Evolutionary conservation across 2,113 vertebrate genomes (phyloP).

Genomic region (Saccopteryx bilineata): DNA sequence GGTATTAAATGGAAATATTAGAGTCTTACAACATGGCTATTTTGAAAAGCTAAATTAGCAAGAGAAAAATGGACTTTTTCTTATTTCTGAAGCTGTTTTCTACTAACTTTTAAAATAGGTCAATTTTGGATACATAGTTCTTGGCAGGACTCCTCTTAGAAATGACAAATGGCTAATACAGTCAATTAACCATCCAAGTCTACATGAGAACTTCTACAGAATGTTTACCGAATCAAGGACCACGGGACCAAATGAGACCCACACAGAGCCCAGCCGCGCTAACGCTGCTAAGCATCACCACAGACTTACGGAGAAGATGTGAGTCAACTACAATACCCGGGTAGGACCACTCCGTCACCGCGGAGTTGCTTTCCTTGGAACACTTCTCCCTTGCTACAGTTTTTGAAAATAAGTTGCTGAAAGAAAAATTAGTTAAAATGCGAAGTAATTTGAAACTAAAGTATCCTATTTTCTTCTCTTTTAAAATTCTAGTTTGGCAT

Average conservation of each 20-base stretch:
- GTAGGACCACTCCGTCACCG: conserved; percentile 70
- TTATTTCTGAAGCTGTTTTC: conserved; percentile 47
- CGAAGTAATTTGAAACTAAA: conserved; percentile 66
- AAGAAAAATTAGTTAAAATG: conserved; percentile 74
- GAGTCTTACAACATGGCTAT: not conserved
- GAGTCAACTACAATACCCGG: conserved; percentile 64
- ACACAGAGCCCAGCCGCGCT: conserved; percentile 54
- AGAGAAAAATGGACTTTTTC: not conserved
- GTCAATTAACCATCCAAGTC: conserved; percentile 62
- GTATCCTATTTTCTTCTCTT: conserved; percentile 46
- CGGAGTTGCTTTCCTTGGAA: conserved; percentile 64
- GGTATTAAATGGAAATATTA: conserved; percentile 68
- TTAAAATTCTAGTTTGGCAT: conserved; percentile 63
- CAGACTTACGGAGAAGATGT: conserved; percentile 63
- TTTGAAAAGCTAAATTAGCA: conserved; percentile 58
- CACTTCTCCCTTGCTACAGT: conserved; percentile 60
- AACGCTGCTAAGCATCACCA: conserved; percentile 64
- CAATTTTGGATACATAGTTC: conserved; percentile 31
- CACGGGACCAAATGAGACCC: conserved; percentile 48
- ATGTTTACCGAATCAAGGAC: conserved; percentile 63
- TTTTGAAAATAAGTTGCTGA: conserved; percentile 71
- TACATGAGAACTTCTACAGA: conserved; percentile 67
- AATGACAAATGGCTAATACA: not conserved
- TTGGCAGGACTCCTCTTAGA: conserved; percentile 59
- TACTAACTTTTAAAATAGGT: conserved; percentile 62